Conservation (phyloP, 2,888 invertebrate genomes). For the Branchellion lobata region DNA sequence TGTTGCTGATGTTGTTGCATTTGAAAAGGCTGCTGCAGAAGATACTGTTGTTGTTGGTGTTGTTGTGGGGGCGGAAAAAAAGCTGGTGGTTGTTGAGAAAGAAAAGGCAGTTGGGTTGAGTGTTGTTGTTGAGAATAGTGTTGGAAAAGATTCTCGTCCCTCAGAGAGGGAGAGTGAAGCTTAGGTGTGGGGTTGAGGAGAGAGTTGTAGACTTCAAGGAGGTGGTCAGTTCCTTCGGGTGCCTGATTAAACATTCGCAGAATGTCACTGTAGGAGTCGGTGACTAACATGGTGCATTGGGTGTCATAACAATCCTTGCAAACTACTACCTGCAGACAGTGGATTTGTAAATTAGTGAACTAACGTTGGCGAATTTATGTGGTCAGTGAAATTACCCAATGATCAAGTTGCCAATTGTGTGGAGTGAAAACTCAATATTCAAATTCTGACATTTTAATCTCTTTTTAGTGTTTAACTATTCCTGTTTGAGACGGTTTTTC, state of each 20-base stretch:
- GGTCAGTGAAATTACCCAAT: too few relatives aligned
- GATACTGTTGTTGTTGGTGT: neutral
- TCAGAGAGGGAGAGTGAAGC: too few relatives aligned
- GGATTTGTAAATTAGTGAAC: too few relatives aligned
- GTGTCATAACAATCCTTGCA: too few relatives aligned
- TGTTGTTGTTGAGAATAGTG: neutral
- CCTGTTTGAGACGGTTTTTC: too few relatives aligned
- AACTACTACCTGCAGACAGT: too few relatives aligned
- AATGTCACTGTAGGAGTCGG: neutral
- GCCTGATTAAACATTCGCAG: conserved; percentile 1
- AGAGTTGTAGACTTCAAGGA: neutral
- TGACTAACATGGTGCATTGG: neutral
- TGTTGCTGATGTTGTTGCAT: neutral
- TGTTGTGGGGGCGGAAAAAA: neutral
- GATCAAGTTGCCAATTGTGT: too few relatives aligned
- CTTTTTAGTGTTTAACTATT: too few relatives aligned
- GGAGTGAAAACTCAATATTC: too few relatives aligned
- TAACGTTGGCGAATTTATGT: too few relatives aligned
- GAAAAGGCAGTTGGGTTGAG: neutral
- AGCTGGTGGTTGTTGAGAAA: neutral
- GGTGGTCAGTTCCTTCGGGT: neutral
- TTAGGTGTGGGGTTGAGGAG: neutral
- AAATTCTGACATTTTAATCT: too few relatives aligned
- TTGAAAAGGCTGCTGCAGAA: neutral
- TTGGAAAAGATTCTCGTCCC: neutral